phyloP scores from a whole-genome alignment of 2,797 vertebrate genomes.

The Varecia variegata region DNA sequence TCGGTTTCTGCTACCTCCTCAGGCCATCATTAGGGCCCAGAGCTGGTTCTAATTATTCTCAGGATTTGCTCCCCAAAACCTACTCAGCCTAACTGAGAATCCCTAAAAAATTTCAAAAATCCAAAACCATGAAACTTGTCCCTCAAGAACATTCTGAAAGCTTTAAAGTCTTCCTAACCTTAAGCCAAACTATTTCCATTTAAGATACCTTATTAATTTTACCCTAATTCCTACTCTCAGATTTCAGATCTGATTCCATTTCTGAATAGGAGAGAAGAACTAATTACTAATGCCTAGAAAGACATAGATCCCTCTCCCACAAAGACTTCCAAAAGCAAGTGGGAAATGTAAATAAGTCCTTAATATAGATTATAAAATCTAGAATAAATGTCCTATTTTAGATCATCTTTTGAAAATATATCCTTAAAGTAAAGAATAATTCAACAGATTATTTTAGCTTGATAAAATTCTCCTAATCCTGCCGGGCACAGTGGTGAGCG shows the following conservation, averaged over 20 bases:
- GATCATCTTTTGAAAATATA: not conserved
- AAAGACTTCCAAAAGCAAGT: conserved; percentile 22
- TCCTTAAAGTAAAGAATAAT: not conserved
- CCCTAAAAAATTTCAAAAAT: not conserved
- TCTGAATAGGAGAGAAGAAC: conserved; percentile 25
- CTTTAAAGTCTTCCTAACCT: not conserved
- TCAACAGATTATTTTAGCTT: not conserved
- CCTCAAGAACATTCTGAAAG: not conserved
- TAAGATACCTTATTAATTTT: not conserved
- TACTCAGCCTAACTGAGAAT: not conserved
- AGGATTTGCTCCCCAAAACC: not conserved
- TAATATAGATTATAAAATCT: not conserved
- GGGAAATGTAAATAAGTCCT: not conserved
- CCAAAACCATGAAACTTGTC: not conserved
- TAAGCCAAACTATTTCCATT: not conserved
- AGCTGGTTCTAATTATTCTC: not conserved
- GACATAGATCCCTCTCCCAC: not conserved
- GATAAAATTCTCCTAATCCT: not conserved
- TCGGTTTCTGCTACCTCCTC: not conserved
- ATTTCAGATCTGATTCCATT: not conserved
- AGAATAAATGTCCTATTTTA: not conserved
- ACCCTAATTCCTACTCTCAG: not conserved
- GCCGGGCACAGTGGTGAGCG: fast-evolving
- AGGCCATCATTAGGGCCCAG: not conserved
- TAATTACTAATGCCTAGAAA: not conserved